phyloP scores from a whole-genome alignment of 1,140 invertebrate species.

The Meteorus sp. region DNA sequence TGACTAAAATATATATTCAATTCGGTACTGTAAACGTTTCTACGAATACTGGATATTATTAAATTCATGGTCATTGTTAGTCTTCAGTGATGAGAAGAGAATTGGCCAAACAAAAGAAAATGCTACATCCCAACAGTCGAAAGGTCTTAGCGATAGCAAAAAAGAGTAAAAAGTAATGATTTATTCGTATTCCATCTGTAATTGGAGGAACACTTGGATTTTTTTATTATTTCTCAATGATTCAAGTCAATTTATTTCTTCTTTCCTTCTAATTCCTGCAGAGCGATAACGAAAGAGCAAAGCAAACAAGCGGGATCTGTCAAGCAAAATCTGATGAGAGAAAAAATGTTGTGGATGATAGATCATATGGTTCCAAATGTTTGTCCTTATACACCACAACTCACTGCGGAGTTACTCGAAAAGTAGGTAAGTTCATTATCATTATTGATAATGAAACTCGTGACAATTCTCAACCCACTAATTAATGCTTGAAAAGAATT shows the following conservation, averaged over 20 bases:
- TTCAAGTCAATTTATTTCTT: slow-evolving; percentile 4
- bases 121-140: slow-evolving; percentile 73
- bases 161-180: slow-evolving; percentile 63
- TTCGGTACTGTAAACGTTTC: too few species aligned
- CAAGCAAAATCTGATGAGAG: slow-evolving; percentile 71
- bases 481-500: too few species aligned
- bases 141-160: slow-evolving; percentile 71
- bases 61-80: slow-evolving; percentile 19
- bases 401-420: slow-evolving; percentile 64
- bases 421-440: slow-evolving; percentile 51
- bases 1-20: too few species aligned
- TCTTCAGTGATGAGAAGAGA: slow-evolving; percentile 48
- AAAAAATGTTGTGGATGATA: slow-evolving; percentile 74
- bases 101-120: slow-evolving; percentile 64
- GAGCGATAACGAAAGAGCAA: slow-evolving; percentile 66
- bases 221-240: too few species aligned
- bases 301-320: slow-evolving; percentile 65
- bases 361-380: slow-evolving; percentile 62
- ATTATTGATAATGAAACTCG: slow-evolving; percentile 32
- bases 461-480: slow-evolving; percentile 20
- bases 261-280: slow-evolving; percentile 31
- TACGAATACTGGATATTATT: too few species aligned
- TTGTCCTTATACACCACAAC: slow-evolving; percentile 60
- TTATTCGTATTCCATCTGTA: neutral
- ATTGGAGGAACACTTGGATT: too few species aligned